Evolutionary conservation across 1,140 invertebrate genomes (phyloP).

Genomic region (Heliconius hewitsoni): DNA sequence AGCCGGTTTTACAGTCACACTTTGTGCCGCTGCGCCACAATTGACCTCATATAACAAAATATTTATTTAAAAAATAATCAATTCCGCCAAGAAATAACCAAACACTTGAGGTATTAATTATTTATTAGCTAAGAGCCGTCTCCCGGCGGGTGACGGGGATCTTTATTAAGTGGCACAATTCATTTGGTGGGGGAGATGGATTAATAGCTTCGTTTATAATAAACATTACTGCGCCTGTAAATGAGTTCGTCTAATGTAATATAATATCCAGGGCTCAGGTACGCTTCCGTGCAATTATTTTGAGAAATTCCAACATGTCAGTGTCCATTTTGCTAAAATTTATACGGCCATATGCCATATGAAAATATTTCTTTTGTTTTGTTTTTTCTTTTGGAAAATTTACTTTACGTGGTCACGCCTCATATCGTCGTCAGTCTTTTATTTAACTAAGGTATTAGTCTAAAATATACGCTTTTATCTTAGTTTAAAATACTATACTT

Average conservation of each 20-base stretch:
- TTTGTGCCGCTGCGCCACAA: too few relatives aligned
- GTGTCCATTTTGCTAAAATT: background rate
- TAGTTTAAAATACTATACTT: too few relatives aligned
- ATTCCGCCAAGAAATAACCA: conserved; percentile 13
- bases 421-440: too few relatives aligned
- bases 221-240: conserved; percentile 51
- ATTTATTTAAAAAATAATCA: background rate
- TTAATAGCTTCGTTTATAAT: conserved; percentile 54
- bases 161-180: conserved; percentile 58
- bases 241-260: conserved; percentile 41
- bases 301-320: conserved; percentile 15
- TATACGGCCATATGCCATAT: background rate
- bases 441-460: too few relatives aligned
- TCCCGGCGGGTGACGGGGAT: conserved; percentile 43
- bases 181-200: conserved; percentile 47
- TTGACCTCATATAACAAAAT: background rate
- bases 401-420: background rate
- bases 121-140: conserved; percentile 38
- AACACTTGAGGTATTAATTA: conserved; percentile 33
- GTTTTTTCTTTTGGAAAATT: background rate
- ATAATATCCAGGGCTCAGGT: conserved; percentile 36
- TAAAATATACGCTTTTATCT: too few relatives aligned
- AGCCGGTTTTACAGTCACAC: too few relatives aligned
- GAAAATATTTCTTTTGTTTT: background rate
- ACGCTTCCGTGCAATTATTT: conserved; percentile 33